A percentile compares a stretch with the other conserved stretches of the same genome.
These are phyloP conservation scores for Oceanodroma tethys DNA, from an alignment of 2,113 vertebrate species.

Conservation along the genomic window DNA sequence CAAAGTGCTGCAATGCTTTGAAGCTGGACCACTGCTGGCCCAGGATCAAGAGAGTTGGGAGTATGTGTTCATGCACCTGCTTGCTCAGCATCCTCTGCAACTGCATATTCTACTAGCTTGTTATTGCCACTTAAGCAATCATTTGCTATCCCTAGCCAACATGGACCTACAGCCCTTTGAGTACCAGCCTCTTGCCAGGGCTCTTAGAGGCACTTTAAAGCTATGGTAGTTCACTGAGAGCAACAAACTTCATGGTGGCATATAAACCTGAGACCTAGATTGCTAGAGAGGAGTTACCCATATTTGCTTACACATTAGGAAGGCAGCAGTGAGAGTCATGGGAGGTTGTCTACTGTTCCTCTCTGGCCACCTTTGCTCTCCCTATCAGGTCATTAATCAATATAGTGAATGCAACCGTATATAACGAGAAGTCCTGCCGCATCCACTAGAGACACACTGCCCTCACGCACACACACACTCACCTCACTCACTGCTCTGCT, in stretches of 20 bases:
- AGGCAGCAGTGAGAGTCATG: neutral
- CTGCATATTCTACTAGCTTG: neutral
- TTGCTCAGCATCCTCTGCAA: neutral
- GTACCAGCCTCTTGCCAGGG: neutral
- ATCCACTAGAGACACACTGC: neutral
- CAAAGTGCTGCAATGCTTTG: neutral
- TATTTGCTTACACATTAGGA: neutral
- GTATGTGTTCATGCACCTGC: rapidly evolving
- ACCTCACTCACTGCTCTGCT: neutral
- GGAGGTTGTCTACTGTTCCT: neutral
- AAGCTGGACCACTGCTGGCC: neutral
- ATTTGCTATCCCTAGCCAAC: neutral
- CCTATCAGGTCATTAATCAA: neutral
- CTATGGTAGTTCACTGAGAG: neutral
- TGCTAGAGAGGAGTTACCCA: neutral
- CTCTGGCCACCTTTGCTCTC: neutral
- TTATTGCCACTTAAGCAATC: neutral
- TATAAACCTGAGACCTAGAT: neutral
- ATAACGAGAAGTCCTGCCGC: neutral
- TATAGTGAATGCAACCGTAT: neutral
- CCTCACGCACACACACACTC: neutral
- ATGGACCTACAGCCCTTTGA: rapidly evolving
- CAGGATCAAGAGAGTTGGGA: neutral
- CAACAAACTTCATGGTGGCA: neutral
- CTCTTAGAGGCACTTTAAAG: neutral